Evolutionary conservation across 1,140 invertebrate genomes (phyloP), one percentile per base, ranked within the genome.

Genomic region (Drosophila obscura): DNA sequence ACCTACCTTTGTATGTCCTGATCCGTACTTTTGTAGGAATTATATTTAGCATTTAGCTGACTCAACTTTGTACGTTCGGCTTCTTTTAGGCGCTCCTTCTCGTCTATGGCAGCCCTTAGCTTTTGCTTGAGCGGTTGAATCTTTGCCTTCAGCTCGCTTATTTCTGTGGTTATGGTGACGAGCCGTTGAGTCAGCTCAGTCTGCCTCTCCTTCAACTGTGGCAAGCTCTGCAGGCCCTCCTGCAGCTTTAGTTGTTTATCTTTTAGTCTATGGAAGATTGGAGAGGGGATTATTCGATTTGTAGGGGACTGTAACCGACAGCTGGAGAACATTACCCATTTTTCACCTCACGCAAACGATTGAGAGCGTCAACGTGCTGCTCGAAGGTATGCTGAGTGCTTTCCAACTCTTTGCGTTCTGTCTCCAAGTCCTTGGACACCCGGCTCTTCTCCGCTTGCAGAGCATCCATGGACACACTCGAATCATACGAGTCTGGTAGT

Each of bases 351-450:
- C 76, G 78, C 48, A 91, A 55, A 11, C 75, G 73, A 68, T 90
- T 91, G 3, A 91, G 19, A 1, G 71, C 73, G 16, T 90, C 82
- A 92, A 92, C 80, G 87, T 92, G 72, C 88, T 93, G 35, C 22
- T 91, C 90, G 57, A 93, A 93, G 41, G 94, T 92, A n/a, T 94
- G 92, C 74, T 94, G 93, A 5, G 94, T 82, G 53, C 93, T 91
- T 52, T 95, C 94, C 50, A 93, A 66, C 0, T 71, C 46, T 19
- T 81, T 80, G 4, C 74, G 53, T 26, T 90, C 77, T 1, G 39
- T 35, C n/a, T 88, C 84, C 8, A 92, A 50, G 46, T 91, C 78
- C 15, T 63, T 76, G 0, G 75, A 76, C 8, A 92, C 73, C 8
- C 69, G 44, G 8, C 55, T 61, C 66, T 92, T 90, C 58, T 92